phyloP scores from a whole-genome alignment of 2,797 vertebrate genomes.

The Pampus argenteus region DNA sequence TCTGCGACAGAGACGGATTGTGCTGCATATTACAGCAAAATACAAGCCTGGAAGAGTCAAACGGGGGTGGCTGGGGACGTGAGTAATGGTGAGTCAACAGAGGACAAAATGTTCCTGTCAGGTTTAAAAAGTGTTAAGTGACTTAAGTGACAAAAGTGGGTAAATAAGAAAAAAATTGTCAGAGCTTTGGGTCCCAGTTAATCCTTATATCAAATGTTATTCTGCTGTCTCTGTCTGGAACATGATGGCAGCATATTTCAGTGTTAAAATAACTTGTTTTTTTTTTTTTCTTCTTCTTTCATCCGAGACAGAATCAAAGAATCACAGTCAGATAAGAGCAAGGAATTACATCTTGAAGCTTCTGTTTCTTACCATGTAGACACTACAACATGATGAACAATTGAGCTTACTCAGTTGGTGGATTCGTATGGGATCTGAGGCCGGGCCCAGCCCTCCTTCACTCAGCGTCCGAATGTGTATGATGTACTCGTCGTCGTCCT shows the following conservation, averaged over 20 bases:
- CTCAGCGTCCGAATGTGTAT: conserved; percentile 90
- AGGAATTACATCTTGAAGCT: background rate
- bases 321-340: background rate
- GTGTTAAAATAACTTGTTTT: background rate
- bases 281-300: background rate
- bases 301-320: background rate
- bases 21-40: conserved; percentile 74
- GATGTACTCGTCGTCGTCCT: conserved; percentile 90
- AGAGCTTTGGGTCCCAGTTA: conserved; percentile 13
- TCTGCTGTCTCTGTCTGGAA: conserved; percentile 15
- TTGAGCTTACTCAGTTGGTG: conserved; percentile 89
- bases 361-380: background rate
- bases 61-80: conserved; percentile 52
- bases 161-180: conserved; percentile 38
- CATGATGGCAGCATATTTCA: conserved; percentile 23
- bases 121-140: conserved; percentile 68
- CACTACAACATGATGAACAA: background rate
- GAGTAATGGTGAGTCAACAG: conserved; percentile 67
- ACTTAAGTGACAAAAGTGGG: conserved; percentile 64
- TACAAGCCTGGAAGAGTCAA: conserved; percentile 41
- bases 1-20: conserved; percentile 75
- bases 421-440: conserved; percentile 91
- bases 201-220: conserved; percentile 31
- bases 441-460: conserved; percentile 91
- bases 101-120: conserved; percentile 72